Conservation (phyloP, 2,888 invertebrate species). For the Phlogophora meticulosa region DNA sequence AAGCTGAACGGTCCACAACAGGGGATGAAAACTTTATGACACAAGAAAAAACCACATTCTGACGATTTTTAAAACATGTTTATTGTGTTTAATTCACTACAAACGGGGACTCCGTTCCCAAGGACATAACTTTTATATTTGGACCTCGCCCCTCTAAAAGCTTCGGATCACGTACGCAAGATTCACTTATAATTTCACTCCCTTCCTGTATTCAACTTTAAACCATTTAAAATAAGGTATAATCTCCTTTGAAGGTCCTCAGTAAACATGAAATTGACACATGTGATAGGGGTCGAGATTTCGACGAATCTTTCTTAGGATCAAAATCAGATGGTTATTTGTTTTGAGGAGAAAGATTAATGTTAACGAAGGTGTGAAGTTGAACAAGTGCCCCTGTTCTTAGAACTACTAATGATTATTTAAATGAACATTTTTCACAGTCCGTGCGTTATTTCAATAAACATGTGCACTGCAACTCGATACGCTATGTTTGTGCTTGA, state of each 20-base stretch:
- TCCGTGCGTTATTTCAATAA: constrained; percentile 52
- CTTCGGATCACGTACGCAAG: constrained; percentile 75
- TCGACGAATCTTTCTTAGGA: constrained; percentile 78
- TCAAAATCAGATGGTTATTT: constrained; percentile 75
- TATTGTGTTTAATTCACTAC: constrained; percentile 74
- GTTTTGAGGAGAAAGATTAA: constrained; percentile 83
- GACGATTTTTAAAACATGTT: constrained; percentile 77
- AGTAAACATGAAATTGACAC: constrained; percentile 69
- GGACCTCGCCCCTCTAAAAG: constrained; percentile 72
- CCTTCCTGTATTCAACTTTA: constrained; percentile 49
- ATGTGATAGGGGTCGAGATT: constrained; percentile 55
- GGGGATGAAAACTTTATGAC: constrained; percentile 73
- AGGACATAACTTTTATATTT: constrained; percentile 83
- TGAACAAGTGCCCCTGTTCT: constrained; percentile 69
- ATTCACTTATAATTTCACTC: constrained; percentile 31
- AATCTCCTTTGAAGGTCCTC: constrained; percentile 33
- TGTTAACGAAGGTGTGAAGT: constrained; percentile 83
- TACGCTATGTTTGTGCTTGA: constrained; percentile 28
- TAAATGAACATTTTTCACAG: constrained; percentile 59
- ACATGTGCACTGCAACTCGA: constrained; percentile 53
- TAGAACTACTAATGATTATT: constrained; percentile 68
- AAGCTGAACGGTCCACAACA: constrained; percentile 47
- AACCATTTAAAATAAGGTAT: constrained; percentile 5
- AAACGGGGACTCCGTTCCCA: constrained; percentile 82
- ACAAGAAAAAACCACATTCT: constrained; percentile 73